phyloP scores from a whole-genome alignment of 1,140 invertebrate genomes.

The Drosophila navojoa region DNA sequence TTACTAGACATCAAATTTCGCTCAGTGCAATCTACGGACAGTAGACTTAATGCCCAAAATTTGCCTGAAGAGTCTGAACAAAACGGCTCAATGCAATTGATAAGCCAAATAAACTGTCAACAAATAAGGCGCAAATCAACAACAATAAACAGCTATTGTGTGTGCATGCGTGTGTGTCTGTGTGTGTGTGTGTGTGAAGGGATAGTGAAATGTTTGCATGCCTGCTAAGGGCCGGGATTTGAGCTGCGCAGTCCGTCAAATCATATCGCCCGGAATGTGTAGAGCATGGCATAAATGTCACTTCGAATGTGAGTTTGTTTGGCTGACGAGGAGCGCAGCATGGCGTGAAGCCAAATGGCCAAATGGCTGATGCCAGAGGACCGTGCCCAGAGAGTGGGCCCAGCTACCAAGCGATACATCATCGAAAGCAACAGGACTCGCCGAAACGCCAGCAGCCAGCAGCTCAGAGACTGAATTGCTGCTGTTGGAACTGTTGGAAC shows the following conservation, averaged over 20 bases:
- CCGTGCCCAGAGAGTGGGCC: conserved; percentile 26
- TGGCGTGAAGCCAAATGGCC: conserved; percentile 70
- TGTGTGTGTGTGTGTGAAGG: not conserved
- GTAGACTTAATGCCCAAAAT: conserved; percentile 43
- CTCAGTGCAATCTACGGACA: conserved; percentile 35
- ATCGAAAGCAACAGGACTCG: conserved; percentile 76
- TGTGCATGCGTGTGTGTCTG: not conserved
- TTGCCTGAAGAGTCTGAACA: conserved; percentile 21
- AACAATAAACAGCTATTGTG: conserved; percentile 60
- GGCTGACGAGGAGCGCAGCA: conserved; percentile 66
- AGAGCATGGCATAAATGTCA: conserved; percentile 82
- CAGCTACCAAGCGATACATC: conserved; percentile 73
- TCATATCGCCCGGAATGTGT: conserved; percentile 78
- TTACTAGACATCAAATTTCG: conserved; percentile 12
- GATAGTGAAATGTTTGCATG: conserved; percentile 13
- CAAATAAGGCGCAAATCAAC: conserved; percentile 79
- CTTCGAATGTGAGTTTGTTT: conserved; percentile 73
- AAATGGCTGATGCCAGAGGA: conserved; percentile 35
- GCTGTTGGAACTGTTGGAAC: conserved; percentile 28
- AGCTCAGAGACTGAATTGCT: conserved; percentile 10
- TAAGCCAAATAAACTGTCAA: conserved; percentile 80
- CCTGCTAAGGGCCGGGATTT: conserved; percentile 21
- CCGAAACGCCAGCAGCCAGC: conserved; percentile 48
- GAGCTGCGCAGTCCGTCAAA: conserved; percentile 53
- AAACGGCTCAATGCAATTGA: conserved; percentile 58